Evolutionary conservation across 2,113 vertebrate genomes (phyloP).

Genomic region (Athene noctua): DNA sequence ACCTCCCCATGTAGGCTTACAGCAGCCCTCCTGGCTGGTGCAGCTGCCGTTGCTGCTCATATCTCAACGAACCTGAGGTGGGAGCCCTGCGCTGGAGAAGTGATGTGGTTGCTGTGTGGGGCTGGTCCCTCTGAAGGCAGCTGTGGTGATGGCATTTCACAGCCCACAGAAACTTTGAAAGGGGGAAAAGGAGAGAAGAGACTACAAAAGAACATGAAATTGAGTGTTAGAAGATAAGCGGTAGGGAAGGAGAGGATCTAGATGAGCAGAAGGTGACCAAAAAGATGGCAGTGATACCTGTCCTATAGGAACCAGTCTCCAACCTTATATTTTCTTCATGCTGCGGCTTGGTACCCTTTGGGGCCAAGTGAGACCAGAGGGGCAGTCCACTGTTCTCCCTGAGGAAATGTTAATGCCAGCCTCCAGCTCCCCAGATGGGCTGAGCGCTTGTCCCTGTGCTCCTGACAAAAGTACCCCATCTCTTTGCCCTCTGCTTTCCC

Average conservation of each 20-base stretch:
- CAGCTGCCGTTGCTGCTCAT: rapidly evolving
- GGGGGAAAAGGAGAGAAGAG: not conserved
- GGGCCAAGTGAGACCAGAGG: not conserved
- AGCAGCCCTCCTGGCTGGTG: not conserved
- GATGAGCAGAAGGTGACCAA: not conserved
- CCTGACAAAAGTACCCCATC: not conserved
- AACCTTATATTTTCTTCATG: not conserved
- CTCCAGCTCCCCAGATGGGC: not conserved
- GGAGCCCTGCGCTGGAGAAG: not conserved
- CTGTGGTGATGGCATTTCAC: not conserved
- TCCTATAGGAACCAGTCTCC: not conserved
- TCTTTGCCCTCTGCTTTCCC: not conserved
- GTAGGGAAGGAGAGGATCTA: not conserved
- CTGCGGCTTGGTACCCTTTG: not conserved
- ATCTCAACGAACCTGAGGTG: not conserved
- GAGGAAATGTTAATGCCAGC: not conserved
- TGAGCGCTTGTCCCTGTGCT: not conserved
- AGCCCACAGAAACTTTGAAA: not conserved
- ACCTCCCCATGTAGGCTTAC: not conserved
- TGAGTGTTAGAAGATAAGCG: not conserved
- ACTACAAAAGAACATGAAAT: not conserved
- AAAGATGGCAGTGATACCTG: not conserved
- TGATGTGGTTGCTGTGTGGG: rapidly evolving
- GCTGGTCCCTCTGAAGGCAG: not conserved
- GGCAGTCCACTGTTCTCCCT: not conserved